A percentile compares a stretch with the other conserved stretches of the same genome.
These are phyloP conservation scores for Clarias fuscus DNA, from an alignment of 2,797 vertebrate genomes.

Conservation along the genomic window DNA sequence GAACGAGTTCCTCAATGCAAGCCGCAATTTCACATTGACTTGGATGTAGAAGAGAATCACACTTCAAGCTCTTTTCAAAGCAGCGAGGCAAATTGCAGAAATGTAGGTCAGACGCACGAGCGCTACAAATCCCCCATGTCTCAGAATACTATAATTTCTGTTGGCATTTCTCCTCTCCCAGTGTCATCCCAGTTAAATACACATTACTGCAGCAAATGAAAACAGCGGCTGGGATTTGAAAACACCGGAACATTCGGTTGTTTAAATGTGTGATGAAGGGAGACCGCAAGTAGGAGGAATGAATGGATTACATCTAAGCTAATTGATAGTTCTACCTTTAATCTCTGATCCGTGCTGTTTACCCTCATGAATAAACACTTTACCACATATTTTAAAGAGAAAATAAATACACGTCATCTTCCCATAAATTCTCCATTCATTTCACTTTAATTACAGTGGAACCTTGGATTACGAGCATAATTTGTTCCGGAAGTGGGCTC, in stretches of 20 bases:
- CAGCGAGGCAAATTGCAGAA: slow-evolving; percentile 8
- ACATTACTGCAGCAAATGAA: neutral
- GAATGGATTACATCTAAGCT: neutral
- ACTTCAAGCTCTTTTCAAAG: slow-evolving; percentile 27
- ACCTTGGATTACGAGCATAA: too few species aligned
- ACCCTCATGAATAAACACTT: neutral
- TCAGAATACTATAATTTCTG: neutral
- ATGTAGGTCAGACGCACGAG: slow-evolving; percentile 36
- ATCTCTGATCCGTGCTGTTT: neutral
- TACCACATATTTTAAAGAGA: neutral
- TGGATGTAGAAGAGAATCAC: neutral
- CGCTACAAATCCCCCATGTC: slow-evolving; percentile 14
- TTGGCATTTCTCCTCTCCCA: slow-evolving; percentile 4
- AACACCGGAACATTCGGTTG: neutral
- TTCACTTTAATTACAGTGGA: neutral
- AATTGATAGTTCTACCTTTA: neutral
- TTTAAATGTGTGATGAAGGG: neutral
- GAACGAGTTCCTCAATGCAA: slow-evolving; percentile 3
- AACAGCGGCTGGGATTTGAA: neutral
- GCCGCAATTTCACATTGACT: neutral
- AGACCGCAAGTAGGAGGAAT: neutral
- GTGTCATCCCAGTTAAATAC: neutral
- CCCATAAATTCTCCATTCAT: neutral
- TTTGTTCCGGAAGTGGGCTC: too few species aligned
- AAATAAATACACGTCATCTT: neutral